Evolutionary conservation across 2,113 vertebrate species (phyloP), one percentile per base, ranked within the genome.

Genomic region (Erythrocercus mccallii): DNA sequence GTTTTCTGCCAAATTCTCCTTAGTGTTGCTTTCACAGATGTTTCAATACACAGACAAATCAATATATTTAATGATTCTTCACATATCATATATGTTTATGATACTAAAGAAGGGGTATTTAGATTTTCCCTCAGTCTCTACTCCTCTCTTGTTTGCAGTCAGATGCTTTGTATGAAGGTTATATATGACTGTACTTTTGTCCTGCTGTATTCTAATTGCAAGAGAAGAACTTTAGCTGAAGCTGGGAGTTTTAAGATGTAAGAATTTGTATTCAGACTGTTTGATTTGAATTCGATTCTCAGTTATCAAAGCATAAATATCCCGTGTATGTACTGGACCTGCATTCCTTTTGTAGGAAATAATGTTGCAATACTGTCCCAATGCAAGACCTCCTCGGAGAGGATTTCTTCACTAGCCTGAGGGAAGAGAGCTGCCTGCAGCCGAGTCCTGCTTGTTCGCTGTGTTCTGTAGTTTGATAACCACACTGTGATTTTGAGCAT

Each of bases 371-470:
- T 54, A 18, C 25, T 53, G 20, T 30, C 21, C 12, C 23, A 71
- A 11, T 42, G 10, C 35, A 70, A 50, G 60, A 58, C 11, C 28
- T 66, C 7, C 25, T 62, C 5, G 4, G 24, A 61, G 12, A n/a
- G 23, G 25, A 64, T 79, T 78, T 78, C 27, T 50, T 28, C 4
- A 0, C 17, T 13, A 11, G 24, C 27, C 31, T 33, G 19, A 61
- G 56, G 54, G 50, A 78, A 28, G 19, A 37, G 40, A 76, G 45
- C 11, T 71, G 50, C 24, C 38, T 44, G 37, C 51, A 90, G 35
- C 35, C 0, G 0, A 31, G 69, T 42, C 30, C 38, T 62, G 56
- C 30, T 50, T 0, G 1, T 50, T 69, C 66, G 30, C 21, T 78
- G 72, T 21, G 12, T 35, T 74, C 60, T 84, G 68, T 44, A 3